Conservation (phyloP, 2,797 vertebrate species). For the Leptatherina wallacei region DNA sequence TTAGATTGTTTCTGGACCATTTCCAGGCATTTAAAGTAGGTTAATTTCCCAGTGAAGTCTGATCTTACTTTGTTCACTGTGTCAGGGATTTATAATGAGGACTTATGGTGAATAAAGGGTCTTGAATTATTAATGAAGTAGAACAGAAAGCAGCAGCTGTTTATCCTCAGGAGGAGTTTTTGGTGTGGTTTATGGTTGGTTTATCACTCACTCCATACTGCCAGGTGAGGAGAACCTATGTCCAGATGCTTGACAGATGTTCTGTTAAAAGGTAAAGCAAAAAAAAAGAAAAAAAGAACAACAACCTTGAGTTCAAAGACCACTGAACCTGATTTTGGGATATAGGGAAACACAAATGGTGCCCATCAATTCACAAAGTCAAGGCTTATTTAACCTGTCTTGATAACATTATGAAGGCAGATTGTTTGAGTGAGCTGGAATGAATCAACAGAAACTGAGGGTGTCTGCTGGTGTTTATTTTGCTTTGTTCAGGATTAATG, state of each 20-base stretch:
- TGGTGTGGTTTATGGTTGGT: constrained; percentile 43
- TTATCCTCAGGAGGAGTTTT: constrained; percentile 61
- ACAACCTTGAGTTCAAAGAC: constrained; percentile 12
- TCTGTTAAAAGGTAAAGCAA: constrained; percentile 26
- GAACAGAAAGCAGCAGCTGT: constrained; percentile 58
- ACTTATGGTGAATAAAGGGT: constrained; percentile 36
- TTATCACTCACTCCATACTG: constrained; percentile 27
- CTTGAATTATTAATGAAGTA: constrained; percentile 67
- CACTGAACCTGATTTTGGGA: constrained; percentile 32
- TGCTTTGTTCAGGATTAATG: constrained; percentile 37
- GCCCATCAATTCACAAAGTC: constrained; percentile 43
- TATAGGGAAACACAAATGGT: constrained; percentile 50
- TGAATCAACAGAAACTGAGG: constrained; percentile 29
- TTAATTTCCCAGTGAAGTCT: constrained; percentile 44
- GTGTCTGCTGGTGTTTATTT: constrained; percentile 10
- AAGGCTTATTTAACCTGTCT: constrained; percentile 53
- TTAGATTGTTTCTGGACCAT: constrained; percentile 54
- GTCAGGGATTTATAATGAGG: constrained; percentile 48
- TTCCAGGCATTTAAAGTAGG: constrained; percentile 50
- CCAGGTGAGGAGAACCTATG: constrained; percentile 34
- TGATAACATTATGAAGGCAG: constrained; percentile 39
- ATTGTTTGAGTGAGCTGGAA: constrained; percentile 39
- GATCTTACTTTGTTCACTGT: constrained; percentile 25
- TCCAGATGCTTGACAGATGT: constrained; percentile 76
- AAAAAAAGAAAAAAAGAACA: not conserved